A percentile compares a stretch with the other conserved stretches of the same genome.
Conservation (phyloP, 2,113 vertebrate species). For the Ammodytes marinus region DNA sequence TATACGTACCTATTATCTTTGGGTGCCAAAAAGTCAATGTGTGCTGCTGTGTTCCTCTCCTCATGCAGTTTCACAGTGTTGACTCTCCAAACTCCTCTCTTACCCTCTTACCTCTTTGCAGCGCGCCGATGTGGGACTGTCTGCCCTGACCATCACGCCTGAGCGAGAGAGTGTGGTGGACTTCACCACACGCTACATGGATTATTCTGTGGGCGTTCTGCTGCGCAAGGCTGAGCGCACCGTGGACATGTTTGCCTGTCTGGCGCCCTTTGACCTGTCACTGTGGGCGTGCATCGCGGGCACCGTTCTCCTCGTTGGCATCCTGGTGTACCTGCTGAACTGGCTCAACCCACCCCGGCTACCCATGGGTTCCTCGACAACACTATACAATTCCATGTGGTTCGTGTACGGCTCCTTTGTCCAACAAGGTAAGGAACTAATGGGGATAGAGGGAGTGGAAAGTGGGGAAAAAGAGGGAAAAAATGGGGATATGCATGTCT, state of each 20-base stretch:
- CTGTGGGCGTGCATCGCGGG: slow-evolving; percentile 99
- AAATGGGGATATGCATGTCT: too few relatives aligned
- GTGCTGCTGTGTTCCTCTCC: slow-evolving; percentile 22
- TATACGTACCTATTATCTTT: neutral
- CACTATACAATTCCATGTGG: slow-evolving; percentile 99
- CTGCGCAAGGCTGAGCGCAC: slow-evolving; percentile 96
- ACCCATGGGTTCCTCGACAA: slow-evolving; percentile 97
- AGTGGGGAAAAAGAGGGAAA: too few relatives aligned
- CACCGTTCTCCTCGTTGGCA: slow-evolving; percentile 94
- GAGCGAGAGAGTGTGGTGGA: slow-evolving; percentile 98
- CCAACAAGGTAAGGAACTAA: slow-evolving; percentile 92
- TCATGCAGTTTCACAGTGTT: slow-evolving; percentile 27
- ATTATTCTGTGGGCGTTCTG: slow-evolving; percentile 97
- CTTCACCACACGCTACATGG: slow-evolving; percentile 98
- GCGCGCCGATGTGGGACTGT: slow-evolving; percentile 97
- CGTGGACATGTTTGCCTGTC: slow-evolving; percentile 97
- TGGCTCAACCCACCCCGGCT: slow-evolving; percentile 97
- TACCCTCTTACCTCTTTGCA: slow-evolving; percentile 70
- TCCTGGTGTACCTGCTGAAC: slow-evolving; percentile 96
- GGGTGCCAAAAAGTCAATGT: neutral
- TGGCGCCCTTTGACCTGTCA: slow-evolving; percentile 97
- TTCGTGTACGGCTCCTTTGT: slow-evolving; percentile 99
- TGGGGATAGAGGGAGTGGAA: neutral
- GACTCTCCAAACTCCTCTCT: slow-evolving; percentile 21
- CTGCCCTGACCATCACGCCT: slow-evolving; percentile 97